A percentile compares a stretch with the other conserved stretches of the same genome.
Evolutionary conservation across 2,113 vertebrate genomes (phyloP).

Genomic region (Bujurquina vittata): DNA sequence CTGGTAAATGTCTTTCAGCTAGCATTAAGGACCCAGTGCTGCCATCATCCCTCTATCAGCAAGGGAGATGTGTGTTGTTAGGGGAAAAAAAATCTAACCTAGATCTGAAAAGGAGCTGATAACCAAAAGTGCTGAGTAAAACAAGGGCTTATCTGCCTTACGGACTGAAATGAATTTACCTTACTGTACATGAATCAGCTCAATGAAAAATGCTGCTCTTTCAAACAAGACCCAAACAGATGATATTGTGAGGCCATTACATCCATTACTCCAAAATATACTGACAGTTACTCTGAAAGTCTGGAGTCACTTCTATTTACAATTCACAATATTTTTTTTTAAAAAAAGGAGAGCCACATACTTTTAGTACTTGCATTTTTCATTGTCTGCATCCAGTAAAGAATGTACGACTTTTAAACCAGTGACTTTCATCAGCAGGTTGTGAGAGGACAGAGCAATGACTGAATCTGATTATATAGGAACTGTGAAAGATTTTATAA

Average conservation of each 20-base stretch:
- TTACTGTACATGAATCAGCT: conserved; percentile 41
- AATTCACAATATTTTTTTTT: not conserved
- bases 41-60: not conserved
- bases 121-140: conserved; percentile 63
- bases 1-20: conserved; percentile 33
- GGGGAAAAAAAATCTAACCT: conserved; percentile 27
- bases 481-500: not conserved
- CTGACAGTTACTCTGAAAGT: not conserved
- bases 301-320: not conserved
- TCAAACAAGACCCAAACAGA: conserved; percentile 13
- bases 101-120: conserved; percentile 52
- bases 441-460: not conserved
- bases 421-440: not conserved
- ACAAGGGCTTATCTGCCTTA: conserved; percentile 43
- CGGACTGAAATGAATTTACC: conserved; percentile 33
- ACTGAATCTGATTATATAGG: not conserved
- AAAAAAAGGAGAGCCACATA: not conserved
- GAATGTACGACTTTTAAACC: not conserved
- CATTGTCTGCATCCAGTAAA: not conserved
- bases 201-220: conserved; percentile 28
- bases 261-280: not conserved
- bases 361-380: not conserved
- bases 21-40: conserved; percentile 26
- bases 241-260: not conserved
- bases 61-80: conserved; percentile 2